Base-by-base conservation (phyloP, 2,888 invertebrate genomes). In the Drosophila setosimentum region DNA sequence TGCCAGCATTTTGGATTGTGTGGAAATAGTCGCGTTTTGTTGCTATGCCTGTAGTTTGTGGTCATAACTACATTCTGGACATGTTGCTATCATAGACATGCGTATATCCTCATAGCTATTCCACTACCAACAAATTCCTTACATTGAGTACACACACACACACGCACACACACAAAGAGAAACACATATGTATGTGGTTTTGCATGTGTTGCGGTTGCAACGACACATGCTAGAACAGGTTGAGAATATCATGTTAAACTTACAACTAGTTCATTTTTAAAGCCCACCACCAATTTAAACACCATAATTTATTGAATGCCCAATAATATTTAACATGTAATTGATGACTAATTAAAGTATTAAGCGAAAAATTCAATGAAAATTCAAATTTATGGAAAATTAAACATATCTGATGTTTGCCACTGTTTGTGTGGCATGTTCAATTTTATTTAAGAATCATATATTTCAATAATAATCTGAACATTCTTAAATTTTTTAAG, bases 1-100 rank as follows among this genome's bases (percentile, higher is more conserved):
- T 18, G n/a, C n/a, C 33, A 33, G 13, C 33, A 5, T 29, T 30
- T 35, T 18, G 18, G n/a, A 49, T 6, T 53, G 21, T 58, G 32
- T 32, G 49, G 37, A 16, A n/a, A 18, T 7, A 50, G 27, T 24
- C 35, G 27, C 33, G 62, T 50, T 58, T 54, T 59, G 58, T 68
- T 40, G 61, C 50, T 40, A 49, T 33, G 33, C 42, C 57, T 54
- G 65, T 64, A 45, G 64, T 60, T 60, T 78, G 75, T 68, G 77
- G 74, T 67, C 53, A 68, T 73, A 74, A 68, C 73, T 77, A 77
- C 73, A 79, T 58, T 60, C 58, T 51, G 67, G 48, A 57, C 67
- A 75, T 80, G 68, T 68, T 67, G 62, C 68, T 59, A 78, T 78
- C 75, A 69, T 50, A 64, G 55, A 53, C 71, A 75, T 53, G 35